phyloP scores from a whole-genome alignment of 2,888 invertebrate species.

The Blastobasis adustella region DNA sequence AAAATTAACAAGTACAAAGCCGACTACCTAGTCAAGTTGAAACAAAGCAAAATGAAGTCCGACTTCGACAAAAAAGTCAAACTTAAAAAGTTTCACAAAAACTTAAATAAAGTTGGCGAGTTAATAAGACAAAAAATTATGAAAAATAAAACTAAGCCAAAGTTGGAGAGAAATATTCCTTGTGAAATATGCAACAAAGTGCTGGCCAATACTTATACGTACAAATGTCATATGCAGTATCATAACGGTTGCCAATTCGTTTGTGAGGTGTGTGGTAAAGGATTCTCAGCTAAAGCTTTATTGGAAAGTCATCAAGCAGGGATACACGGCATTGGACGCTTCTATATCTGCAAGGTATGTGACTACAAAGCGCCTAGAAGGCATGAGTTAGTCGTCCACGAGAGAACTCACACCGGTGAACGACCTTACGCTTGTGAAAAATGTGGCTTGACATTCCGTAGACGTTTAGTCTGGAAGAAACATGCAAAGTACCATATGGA shows the following conservation, averaged over 20 bases:
- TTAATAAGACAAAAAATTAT: background rate
- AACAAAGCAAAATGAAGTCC: no score
- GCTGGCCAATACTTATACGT: slow-evolving; percentile 41
- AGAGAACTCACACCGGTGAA: slow-evolving; percentile 54
- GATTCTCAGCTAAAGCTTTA: slow-evolving; percentile 36
- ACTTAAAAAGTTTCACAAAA: background rate
- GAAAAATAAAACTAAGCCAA: slow-evolving; percentile 1
- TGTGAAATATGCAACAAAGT: slow-evolving; percentile 47
- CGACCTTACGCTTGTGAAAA: slow-evolving; percentile 59
- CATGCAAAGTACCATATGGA: slow-evolving; percentile 55
- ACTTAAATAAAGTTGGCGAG: background rate
- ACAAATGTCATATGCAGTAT: slow-evolving; percentile 50
- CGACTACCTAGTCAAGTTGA: no score
- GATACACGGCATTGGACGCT: slow-evolving; percentile 45
- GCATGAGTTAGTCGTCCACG: slow-evolving; percentile 47
- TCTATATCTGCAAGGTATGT: slow-evolving; percentile 46
- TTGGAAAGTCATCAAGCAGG: slow-evolving; percentile 44
- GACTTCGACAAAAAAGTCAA: no score
- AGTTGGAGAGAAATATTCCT: slow-evolving; percentile 18
- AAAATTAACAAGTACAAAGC: no score
- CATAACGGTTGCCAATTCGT: slow-evolving; percentile 48
- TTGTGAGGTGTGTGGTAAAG: slow-evolving; percentile 59
- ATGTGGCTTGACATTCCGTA: slow-evolving; percentile 56
- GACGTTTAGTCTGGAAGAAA: slow-evolving; percentile 51
- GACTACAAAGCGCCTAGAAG: slow-evolving; percentile 46